phyloP scores from a whole-genome alignment of 2,797 vertebrate genomes.

The Centroberyx gerrardi region DNA sequence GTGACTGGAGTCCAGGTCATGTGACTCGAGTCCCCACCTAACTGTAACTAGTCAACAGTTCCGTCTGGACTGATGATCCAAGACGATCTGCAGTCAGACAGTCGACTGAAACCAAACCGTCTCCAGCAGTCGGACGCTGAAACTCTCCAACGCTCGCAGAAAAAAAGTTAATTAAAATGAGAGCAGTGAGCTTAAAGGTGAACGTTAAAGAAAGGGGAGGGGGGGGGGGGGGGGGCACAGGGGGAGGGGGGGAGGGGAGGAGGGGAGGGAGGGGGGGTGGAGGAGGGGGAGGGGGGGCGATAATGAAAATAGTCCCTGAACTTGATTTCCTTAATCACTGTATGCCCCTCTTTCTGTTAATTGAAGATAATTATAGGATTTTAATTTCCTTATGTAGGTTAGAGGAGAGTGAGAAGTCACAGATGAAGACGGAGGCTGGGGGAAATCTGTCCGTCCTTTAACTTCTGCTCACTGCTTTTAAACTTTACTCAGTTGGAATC shows the following conservation, averaged over 20 bases:
- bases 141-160: too few species aligned
- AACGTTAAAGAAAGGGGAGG: conserved; percentile 76
- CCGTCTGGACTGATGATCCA: too few species aligned
- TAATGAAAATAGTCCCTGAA: conserved; percentile 87
- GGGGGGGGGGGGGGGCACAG: conserved; percentile 16
- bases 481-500: too few species aligned
- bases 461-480: too few species aligned
- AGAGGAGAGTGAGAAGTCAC: conserved; percentile 82
- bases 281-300: conserved; percentile 30
- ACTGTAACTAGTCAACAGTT: too few species aligned
- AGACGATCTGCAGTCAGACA: too few species aligned
- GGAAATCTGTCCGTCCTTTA: conserved; percentile 25
- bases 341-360: conserved; percentile 87
- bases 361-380: conserved; percentile 91
- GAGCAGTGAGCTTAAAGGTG: conserved; percentile 81
- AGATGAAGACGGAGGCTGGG: conserved; percentile 75
- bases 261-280: conserved; percentile 29
- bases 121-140: too few species aligned
- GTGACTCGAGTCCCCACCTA: too few species aligned
- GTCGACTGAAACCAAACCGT: too few species aligned
- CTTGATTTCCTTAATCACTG: conserved; percentile 90
- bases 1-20: too few species aligned
- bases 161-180: conserved; percentile 69
- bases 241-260: neutral
- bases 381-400: conserved; percentile 91